A percentile compares a stretch with the other conserved stretches of the same genome.
Conservation (phyloP, 2,888 invertebrate genomes). For the Ochropleura plecta region DNA sequence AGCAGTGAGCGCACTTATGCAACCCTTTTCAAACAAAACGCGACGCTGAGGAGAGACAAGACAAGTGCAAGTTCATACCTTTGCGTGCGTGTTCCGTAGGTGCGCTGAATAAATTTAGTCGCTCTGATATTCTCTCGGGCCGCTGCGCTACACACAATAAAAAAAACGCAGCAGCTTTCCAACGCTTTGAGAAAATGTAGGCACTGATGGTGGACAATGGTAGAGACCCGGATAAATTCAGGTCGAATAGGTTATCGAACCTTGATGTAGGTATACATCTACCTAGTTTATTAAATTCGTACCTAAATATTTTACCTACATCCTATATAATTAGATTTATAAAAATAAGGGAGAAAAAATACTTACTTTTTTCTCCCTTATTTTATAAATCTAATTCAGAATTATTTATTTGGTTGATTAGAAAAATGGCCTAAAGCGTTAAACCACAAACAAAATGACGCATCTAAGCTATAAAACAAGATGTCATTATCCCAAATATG, state of each 20-base stretch:
- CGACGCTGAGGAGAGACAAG: neutral
- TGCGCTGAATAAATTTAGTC: neutral
- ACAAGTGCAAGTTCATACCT: neutral
- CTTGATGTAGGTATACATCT: neutral
- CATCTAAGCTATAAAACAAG: neutral
- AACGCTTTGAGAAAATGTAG: neutral
- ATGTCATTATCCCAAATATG: neutral
- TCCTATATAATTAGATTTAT: too few species aligned
- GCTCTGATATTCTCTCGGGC: neutral
- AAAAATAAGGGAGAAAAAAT: too few species aligned
- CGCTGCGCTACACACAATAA: neutral
- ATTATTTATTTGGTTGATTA: neutral
- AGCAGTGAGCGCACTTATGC: slow-evolving; percentile 3
- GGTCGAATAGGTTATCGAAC: neutral
- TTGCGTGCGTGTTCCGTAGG: slow-evolving; percentile 11
- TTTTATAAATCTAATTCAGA: neutral
- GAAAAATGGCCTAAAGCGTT: neutral
- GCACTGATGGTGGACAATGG: neutral
- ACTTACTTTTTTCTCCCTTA: too few species aligned
- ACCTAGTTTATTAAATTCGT: neutral
- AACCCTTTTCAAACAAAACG: neutral
- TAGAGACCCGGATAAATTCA: neutral
- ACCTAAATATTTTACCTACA: neutral
- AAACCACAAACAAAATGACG: neutral
- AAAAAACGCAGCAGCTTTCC: neutral